A percentile compares a stretch with the other conserved stretches of the same genome.
phyloP scores from a whole-genome alignment of 30 jellyfish, hydroid and myxozoan species.

The Cassiopea andromeda region DNA sequence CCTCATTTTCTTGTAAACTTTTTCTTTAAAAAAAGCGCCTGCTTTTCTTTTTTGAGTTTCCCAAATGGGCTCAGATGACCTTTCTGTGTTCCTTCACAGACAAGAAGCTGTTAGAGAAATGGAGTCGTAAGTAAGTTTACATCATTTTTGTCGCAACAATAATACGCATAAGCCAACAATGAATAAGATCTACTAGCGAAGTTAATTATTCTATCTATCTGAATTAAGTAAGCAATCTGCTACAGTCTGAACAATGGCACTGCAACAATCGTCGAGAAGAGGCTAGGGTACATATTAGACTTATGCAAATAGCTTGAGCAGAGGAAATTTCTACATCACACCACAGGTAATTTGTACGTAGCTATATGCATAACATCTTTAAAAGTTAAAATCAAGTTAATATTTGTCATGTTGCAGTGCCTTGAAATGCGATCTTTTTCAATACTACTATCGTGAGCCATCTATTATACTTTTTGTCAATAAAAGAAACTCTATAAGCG shows the following conservation, averaged over 20 bases:
- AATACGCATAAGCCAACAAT: conserved; percentile 45
- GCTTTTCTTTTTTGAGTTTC: too few relatives aligned
- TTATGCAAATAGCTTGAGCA: neutral
- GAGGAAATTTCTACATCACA: neutral
- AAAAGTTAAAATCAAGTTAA: neutral
- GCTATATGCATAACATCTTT: neutral
- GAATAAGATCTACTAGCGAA: conserved; percentile 42
- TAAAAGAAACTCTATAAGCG: conserved; percentile 33
- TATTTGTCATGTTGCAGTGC: conserved; percentile 6
- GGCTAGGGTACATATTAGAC: neutral
- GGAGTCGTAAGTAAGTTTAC: conserved; percentile 31
- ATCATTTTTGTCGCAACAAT: conserved; percentile 37
- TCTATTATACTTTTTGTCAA: conserved; percentile 23
- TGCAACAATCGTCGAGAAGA: neutral
- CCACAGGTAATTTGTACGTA: neutral
- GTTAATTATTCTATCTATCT: neutral
- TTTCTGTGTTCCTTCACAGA: too few relatives aligned
- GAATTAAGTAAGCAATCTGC: conserved; percentile 1
- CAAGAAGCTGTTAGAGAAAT: neutral
- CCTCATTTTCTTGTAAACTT: too few relatives aligned
- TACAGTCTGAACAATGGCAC: neutral
- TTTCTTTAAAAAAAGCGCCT: too few relatives aligned
- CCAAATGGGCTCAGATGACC: too few relatives aligned
- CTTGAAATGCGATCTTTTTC: neutral
- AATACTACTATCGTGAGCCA: conserved; percentile 66